Evolutionary conservation across 64 coral and sea anemone genomes (phyloP).

Genomic region (Montipora capricornis): DNA sequence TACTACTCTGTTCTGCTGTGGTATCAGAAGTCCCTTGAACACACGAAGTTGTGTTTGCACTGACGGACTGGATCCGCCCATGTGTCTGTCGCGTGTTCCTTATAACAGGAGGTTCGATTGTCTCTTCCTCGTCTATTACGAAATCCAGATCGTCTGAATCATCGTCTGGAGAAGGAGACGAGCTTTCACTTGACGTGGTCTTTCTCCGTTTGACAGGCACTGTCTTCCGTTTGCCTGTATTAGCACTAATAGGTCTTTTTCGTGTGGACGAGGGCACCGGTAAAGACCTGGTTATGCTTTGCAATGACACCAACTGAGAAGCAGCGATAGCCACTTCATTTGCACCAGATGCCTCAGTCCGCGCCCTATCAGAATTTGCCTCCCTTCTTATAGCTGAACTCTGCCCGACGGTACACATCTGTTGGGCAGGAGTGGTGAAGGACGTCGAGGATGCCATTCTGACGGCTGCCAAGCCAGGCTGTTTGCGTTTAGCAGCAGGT

Average conservation of each 20-base stretch:
- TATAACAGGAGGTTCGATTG: background rate
- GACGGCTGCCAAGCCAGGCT: conserved; percentile 29
- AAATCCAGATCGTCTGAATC: background rate
- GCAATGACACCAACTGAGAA: conserved; percentile 31
- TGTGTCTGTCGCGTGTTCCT: background rate
- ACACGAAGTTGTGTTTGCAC: background rate
- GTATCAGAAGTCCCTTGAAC: background rate
- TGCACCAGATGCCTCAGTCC: background rate
- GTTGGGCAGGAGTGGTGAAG: conserved; percentile 18
- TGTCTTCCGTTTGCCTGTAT: background rate
- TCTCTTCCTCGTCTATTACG: background rate
- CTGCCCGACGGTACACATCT: conserved; percentile 8
- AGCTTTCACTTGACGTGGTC: background rate
- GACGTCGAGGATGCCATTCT: conserved; percentile 43
- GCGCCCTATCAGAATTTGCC: background rate
- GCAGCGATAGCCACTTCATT: conserved; percentile 26
- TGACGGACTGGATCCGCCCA: background rate
- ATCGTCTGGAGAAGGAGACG: conserved; percentile 5
- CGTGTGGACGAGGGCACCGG: background rate
- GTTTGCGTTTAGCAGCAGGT: conserved; percentile 4
- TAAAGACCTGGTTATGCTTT: background rate
- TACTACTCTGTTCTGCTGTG: background rate
- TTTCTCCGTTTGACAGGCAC: conserved; percentile 8
- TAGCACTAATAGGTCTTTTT: background rate
- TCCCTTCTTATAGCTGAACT: conserved; percentile 15